A percentile compares a stretch with the other conserved stretches of the same genome.
These are phyloP conservation scores for Laothoe populi DNA, from an alignment of 2,888 invertebrate species.

Conservation along the genomic window DNA sequence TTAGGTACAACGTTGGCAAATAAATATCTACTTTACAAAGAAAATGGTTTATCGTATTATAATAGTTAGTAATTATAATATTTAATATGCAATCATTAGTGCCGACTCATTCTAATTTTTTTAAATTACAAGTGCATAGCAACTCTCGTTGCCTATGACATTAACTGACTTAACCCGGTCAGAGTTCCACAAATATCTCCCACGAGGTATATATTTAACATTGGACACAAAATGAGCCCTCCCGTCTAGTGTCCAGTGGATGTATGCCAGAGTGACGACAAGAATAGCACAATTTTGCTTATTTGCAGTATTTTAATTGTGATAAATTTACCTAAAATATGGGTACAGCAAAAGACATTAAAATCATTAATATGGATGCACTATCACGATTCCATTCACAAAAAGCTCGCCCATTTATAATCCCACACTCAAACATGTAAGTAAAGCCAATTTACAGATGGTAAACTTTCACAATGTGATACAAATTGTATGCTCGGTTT, in stretches of 20 bases:
- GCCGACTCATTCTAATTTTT: background rate
- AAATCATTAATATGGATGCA: background rate
- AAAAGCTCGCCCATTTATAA: constrained; percentile 19
- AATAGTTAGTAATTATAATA: too few species aligned
- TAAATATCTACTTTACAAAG: too few species aligned
- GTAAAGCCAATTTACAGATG: constrained; percentile 44
- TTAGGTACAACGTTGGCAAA: too few species aligned
- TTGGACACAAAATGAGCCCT: constrained; percentile 67
- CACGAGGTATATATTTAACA: constrained; percentile 73
- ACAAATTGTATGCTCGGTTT: constrained; percentile 45
- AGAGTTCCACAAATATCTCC: constrained; percentile 80
- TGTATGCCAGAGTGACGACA: constrained; percentile 43
- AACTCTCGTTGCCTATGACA: constrained; percentile 58
- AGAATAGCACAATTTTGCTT: constrained; percentile 31
- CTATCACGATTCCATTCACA: background rate
- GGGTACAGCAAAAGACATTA: background rate
- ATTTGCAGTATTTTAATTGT: background rate
- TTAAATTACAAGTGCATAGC: constrained; percentile 47
- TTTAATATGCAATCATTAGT: too few species aligned
- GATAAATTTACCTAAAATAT: background rate
- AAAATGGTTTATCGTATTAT: too few species aligned
- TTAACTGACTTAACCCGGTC: constrained; percentile 77
- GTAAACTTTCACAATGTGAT: constrained; percentile 60
- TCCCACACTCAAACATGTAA: constrained; percentile 3
- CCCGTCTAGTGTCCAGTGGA: constrained; percentile 57